Conservation (phyloP, 2,888 invertebrate genomes). For the Achlya flavicornis region DNA sequence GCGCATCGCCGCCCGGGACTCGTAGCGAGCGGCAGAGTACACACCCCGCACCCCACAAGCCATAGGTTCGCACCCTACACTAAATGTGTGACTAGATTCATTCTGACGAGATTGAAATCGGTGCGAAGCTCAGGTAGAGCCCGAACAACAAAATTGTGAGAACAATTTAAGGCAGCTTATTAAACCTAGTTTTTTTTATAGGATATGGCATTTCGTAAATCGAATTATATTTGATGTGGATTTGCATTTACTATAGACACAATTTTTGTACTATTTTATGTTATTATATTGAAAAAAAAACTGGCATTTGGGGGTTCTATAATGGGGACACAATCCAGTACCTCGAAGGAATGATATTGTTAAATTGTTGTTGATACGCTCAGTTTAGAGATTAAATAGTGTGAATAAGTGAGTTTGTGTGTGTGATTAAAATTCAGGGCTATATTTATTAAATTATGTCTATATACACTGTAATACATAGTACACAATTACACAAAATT, state of each 20-base stretch:
- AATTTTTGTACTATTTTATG: not conserved
- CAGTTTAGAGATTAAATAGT: conserved; percentile 32
- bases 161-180: too few species aligned
- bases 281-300: not conserved
- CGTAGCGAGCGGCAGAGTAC: conserved; percentile 23
- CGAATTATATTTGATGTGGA: not conserved
- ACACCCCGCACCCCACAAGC: too few species aligned
- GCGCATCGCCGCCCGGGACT: conserved; percentile 70
- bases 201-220: not conserved
- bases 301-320: not conserved
- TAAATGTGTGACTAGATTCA: not conserved
- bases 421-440: conserved; percentile 16
- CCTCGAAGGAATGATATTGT: conserved; percentile 33
- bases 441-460: not conserved
- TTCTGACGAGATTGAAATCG: too few species aligned
- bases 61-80: not conserved
- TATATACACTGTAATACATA: too few species aligned
- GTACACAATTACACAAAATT: too few species aligned
- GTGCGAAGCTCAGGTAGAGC: too few species aligned
- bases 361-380: conserved; percentile 35
- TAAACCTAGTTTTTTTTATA: too few species aligned
- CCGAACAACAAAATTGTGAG: too few species aligned
- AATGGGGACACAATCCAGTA: conserved; percentile 10
- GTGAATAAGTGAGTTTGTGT: conserved; percentile 18
- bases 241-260: not conserved